Base-by-base conservation (phyloP, 2,113 vertebrate species). In the Plecotus auritus region DNA sequence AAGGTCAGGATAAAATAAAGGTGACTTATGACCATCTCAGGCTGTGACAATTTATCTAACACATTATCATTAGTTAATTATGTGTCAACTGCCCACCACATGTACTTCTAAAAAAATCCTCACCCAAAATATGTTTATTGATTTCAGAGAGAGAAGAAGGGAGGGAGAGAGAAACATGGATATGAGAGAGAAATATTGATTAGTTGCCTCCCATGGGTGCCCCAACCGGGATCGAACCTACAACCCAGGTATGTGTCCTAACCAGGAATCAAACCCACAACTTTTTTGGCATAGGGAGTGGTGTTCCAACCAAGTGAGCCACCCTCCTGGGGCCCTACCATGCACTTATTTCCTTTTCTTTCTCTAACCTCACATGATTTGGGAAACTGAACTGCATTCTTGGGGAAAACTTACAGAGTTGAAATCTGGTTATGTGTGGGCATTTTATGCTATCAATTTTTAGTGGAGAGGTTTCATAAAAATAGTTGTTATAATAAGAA, bases 381-480 rank as follows among this genome's bases (percentile, higher is more conserved):
- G 16, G 9, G 16, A 85, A 86, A 69, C 0, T 64, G 59, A 84
- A 77, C 49, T 83, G 45, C 49, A 56, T 69, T 40, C 23, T 23
- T 49, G 0, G 16, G 35, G 3, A 26, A 76, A 35, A 73, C 35
- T 81, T 70, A 56, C 14, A 77, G 45, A 35, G 3, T 37, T 88
- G 40, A 7, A 5, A 2, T 51, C 35, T 70, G 69, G 6, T 66
- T 69, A 18, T 54, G 3, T 32, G 30, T 78, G 30, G 40, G 17
- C 59, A 82, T 49, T 90, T 77, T 64, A 77, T 13, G 13, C 22
- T 77, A 66, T 17, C 90, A 16, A 45, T 84, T 56, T 80, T 32
- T 90, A 49, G 94, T 96, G 82, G 61, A 45, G 40, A 94, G 69
- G 32, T 22, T 97, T 98, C 91, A 49, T 95, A 54, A 91, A 93